A percentile compares a stretch with the other conserved stretches of the same genome.
These are phyloP conservation scores for Drosophila burlai DNA, from an alignment of 1,140 invertebrate genomes.

Conservation along the genomic window DNA sequence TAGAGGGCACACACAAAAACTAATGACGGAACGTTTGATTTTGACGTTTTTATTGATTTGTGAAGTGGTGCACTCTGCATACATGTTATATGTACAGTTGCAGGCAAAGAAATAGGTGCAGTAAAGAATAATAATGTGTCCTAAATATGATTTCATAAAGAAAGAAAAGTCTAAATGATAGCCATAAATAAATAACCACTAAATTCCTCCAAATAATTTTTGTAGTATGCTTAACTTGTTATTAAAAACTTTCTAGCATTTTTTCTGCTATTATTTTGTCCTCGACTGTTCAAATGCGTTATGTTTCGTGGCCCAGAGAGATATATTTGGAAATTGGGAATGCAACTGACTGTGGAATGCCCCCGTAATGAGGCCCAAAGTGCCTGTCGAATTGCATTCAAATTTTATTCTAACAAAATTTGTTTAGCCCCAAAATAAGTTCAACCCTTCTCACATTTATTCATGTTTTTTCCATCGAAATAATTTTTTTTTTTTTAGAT, in stretches of 20 bases:
- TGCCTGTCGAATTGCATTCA: slow-evolving; percentile 47
- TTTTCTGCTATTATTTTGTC: not conserved
- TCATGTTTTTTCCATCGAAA: not conserved
- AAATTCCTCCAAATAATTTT: too few relatives aligned
- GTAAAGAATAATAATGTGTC: too few relatives aligned
- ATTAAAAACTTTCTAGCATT: too few relatives aligned
- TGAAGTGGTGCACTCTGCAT: slow-evolving; percentile 44
- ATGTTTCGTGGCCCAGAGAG: not conserved
- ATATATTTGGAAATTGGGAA: slow-evolving; percentile 24
- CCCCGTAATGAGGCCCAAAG: slow-evolving; percentile 28
- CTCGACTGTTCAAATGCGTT: not conserved
- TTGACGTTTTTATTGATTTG: slow-evolving; percentile 78
- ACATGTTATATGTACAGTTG: slow-evolving; percentile 14
- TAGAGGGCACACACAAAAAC: slow-evolving; percentile 52
- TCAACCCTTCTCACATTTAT: not conserved
- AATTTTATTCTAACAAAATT: slow-evolving; percentile 31
- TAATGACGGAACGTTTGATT: slow-evolving; percentile 72
- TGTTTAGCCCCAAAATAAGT: slow-evolving; percentile 3
- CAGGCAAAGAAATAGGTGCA: not conserved
- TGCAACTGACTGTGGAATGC: slow-evolving; percentile 26
- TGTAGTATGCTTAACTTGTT: not conserved
- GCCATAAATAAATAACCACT: too few relatives aligned
- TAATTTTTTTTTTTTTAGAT: not conserved
- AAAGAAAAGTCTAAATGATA: not conserved
- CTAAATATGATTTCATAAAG: too few relatives aligned